Evolutionary conservation across 2,888 invertebrate genomes (phyloP), one percentile per base, ranked within the genome.

Genomic region (Teleogryllus oceanicus): DNA sequence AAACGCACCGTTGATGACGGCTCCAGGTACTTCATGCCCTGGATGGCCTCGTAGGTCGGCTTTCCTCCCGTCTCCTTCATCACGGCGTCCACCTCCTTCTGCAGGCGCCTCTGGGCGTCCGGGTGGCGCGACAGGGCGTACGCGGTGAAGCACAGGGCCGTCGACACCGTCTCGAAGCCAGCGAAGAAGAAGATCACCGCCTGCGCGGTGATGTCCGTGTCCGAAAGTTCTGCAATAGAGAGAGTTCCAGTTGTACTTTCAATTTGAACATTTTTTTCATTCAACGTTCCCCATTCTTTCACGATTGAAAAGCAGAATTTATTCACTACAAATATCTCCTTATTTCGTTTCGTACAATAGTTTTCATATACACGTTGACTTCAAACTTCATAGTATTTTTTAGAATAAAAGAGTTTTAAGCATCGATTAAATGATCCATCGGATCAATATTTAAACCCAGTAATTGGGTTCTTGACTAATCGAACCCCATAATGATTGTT

Each of bases 21-120:
- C 90, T 92, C 91, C 87, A 92, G 84, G 81, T 92, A 92, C 37
- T 88, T 87, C 90, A 92, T 89, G 50, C 87, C 87, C 80, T 89
- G 87, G 0, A 92, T 85, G 8, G 82, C 80, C 18, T 85, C 84
- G 78, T 84, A 84, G 20, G 82, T 83, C n/a, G 84, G 80, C 8
- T 83, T 77, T 2, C 82, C 84, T 5, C 81, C 75, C 20, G 62
- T 78, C 49, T 75, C n/a, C 11, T 74, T 50, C 49, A 80, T 37
- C 2, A 80, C 74, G 11, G 51, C 77, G 75, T 82, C 81, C 18
- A 82, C 80, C 24, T 82, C 82, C 13, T 78, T 12, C 77, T 81
- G 81, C 21, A 82, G 75, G 18, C 74, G 12, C 11, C 20, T 20
- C 75, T 82, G 82, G 8, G 78, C 51, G 10, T 81, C 81, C 49